Evolutionary conservation across 2,888 invertebrate genomes (phyloP).

Genomic region (Dioctria rufipes): DNA sequence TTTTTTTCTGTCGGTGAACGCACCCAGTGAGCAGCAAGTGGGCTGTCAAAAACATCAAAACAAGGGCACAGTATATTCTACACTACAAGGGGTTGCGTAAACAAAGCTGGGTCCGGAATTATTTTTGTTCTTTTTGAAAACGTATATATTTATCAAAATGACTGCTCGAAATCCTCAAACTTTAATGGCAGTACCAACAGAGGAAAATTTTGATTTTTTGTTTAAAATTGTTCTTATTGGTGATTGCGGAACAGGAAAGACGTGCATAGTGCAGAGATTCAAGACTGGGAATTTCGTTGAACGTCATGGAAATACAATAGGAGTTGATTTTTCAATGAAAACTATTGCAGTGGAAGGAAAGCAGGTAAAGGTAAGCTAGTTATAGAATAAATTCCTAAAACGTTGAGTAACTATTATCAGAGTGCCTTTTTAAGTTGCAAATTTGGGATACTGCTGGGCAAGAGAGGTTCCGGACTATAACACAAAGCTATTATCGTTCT

Average conservation of each 20-base stretch:
- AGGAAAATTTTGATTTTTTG: slow-evolving; percentile 92
- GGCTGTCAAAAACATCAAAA: background rate
- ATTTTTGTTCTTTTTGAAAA: background rate
- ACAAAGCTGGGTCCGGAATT: background rate
- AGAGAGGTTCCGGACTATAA: slow-evolving; percentile 96
- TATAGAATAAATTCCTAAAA: background rate
- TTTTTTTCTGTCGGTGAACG: background rate
- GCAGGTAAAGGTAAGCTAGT: slow-evolving; percentile 85
- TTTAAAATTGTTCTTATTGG: slow-evolving; percentile 96
- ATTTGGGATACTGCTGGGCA: slow-evolving; percentile 99
- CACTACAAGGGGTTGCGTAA: slow-evolving; percentile 4
- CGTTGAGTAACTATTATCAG: slow-evolving; percentile 54
- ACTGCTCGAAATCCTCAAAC: slow-evolving; percentile 83
- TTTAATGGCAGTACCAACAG: slow-evolving; percentile 80
- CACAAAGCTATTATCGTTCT: slow-evolving; percentile 96
- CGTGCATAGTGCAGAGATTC: slow-evolving; percentile 95
- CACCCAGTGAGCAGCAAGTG: background rate
- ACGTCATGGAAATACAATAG: slow-evolving; percentile 96
- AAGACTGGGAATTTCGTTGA: slow-evolving; percentile 97
- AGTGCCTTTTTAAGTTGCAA: slow-evolving; percentile 73
- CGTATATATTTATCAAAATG: slow-evolving; percentile 72
- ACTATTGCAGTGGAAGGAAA: slow-evolving; percentile 94
- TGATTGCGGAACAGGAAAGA: slow-evolving; percentile 92
- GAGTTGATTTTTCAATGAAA: slow-evolving; percentile 99
- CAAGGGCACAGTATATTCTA: no score